phyloP scores from a whole-genome alignment of 2,888 invertebrate species.

The Apodemia mormo region DNA sequence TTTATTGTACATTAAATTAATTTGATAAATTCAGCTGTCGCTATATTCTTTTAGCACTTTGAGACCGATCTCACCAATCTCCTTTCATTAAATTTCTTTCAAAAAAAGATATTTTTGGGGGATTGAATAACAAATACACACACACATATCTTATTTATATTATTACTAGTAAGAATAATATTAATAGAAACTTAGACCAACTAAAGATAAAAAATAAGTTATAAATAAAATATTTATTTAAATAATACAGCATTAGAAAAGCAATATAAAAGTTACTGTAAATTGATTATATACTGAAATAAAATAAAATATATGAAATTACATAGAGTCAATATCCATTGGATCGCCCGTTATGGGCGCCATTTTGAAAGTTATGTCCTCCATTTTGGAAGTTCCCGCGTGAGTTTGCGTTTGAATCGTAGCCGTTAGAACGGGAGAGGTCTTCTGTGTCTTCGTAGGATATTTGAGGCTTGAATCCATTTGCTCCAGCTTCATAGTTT shows the following conservation, averaged over 20 bases:
- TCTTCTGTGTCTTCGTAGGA: slow-evolving; percentile 82
- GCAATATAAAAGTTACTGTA: not conserved
- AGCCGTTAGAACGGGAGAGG: slow-evolving; percentile 52
- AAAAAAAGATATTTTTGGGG: too few relatives aligned
- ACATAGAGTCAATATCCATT: slow-evolving; percentile 41
- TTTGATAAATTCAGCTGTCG: too few relatives aligned
- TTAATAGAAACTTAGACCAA: too few relatives aligned
- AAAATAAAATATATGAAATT: not conserved
- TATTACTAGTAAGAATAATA: too few relatives aligned
- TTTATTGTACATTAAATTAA: too few relatives aligned
- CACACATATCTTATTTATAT: too few relatives aligned
- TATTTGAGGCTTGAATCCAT: slow-evolving; percentile 85
- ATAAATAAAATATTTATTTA: not conserved
- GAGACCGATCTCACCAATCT: too few relatives aligned
- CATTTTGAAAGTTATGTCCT: slow-evolving; percentile 43
- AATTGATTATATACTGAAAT: not conserved
- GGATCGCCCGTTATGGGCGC: slow-evolving; percentile 35
- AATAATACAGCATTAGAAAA: not conserved
- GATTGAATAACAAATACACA: too few relatives aligned
- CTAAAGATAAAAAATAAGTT: too few relatives aligned
- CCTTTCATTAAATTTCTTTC: too few relatives aligned
- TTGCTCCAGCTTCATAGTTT: slow-evolving; percentile 86
- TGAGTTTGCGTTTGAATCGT: slow-evolving; percentile 58
- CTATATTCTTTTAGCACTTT: too few relatives aligned
- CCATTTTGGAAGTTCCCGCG: slow-evolving; percentile 43